A percentile compares a stretch with the other conserved stretches of the same genome.
Evolutionary conservation across 2,797 vertebrate genomes (phyloP).

Genomic region (Diceros bicornis): DNA sequence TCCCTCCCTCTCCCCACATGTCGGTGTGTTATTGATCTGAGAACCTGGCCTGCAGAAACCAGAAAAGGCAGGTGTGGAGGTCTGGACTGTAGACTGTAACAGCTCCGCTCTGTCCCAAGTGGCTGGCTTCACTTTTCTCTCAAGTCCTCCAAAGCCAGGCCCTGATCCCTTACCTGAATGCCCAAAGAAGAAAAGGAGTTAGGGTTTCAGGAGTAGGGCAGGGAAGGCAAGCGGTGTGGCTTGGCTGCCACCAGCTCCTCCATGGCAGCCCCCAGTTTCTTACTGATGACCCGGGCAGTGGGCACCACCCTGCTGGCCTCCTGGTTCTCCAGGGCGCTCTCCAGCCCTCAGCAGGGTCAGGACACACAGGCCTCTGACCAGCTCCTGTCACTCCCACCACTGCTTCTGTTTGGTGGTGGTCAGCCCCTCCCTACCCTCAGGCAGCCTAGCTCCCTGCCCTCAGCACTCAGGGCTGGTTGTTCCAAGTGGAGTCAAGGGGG

Average conservation of each 20-base stretch:
- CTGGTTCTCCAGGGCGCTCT: too few species aligned
- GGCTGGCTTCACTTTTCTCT: not conserved
- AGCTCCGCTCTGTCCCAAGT: not conserved
- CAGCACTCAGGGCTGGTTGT: not conserved
- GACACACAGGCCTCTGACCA: not conserved
- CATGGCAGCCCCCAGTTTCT: not conserved
- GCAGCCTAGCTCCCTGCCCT: not conserved
- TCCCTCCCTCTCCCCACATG: fast-evolving
- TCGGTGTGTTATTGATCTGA: not conserved
- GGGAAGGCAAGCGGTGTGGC: not conserved
- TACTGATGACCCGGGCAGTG: fast-evolving
- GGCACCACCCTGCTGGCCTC: not conserved
- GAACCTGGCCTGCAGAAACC: not conserved
- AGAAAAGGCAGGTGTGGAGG: not conserved
- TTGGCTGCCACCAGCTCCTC: not conserved
- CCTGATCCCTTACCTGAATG: not conserved
- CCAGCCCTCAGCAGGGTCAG: not conserved
- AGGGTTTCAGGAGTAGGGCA: not conserved
- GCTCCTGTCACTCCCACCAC: not conserved
- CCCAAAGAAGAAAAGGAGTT: not conserved
- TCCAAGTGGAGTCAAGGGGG: too few species aligned
- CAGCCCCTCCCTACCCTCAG: too few species aligned
- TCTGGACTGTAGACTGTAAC: not conserved
- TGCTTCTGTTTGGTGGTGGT: not conserved
- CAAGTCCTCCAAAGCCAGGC: not conserved